A percentile compares a stretch with the other conserved stretches of the same genome.
Conservation (phyloP, 2,113 vertebrate genomes). For the Lepus timidus region DNA sequence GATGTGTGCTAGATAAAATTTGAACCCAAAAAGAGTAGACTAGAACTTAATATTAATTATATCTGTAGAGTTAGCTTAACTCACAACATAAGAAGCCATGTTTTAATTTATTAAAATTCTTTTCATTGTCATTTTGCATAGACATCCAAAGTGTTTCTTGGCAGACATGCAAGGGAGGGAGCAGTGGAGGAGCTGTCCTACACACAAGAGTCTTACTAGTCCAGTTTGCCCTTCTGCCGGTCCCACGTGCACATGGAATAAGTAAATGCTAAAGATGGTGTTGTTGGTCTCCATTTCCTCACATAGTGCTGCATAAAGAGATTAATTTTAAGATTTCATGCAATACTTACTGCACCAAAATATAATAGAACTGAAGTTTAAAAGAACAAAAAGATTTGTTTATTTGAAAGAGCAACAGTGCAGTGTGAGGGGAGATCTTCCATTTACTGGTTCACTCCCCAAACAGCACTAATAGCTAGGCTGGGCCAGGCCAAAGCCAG, state of each 20-base stretch:
- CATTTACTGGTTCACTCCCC: too few species aligned
- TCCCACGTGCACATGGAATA: background rate
- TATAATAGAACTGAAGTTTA: background rate
- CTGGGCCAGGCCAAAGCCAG: too few species aligned
- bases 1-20: background rate
- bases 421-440: too few species aligned
- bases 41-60: background rate
- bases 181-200: background rate
- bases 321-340: slow-evolving; percentile 77
- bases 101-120: background rate
- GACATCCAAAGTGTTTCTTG: background rate
- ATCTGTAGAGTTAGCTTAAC: background rate
- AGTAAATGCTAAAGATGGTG: too few species aligned
- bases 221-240: background rate
- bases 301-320: slow-evolving; percentile 30
- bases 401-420: too few species aligned
- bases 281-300: background rate
- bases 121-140: background rate
- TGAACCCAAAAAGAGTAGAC: background rate
- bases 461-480: too few species aligned
- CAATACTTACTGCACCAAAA: slow-evolving; percentile 71
- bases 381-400: too few species aligned
- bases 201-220: background rate
- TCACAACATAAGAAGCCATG: background rate
- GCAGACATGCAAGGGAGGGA: too few species aligned